Evolutionary conservation across 2,888 invertebrate genomes (phyloP), one percentile per base, ranked within the genome.

Genomic region (Cephus rjabovi): DNA sequence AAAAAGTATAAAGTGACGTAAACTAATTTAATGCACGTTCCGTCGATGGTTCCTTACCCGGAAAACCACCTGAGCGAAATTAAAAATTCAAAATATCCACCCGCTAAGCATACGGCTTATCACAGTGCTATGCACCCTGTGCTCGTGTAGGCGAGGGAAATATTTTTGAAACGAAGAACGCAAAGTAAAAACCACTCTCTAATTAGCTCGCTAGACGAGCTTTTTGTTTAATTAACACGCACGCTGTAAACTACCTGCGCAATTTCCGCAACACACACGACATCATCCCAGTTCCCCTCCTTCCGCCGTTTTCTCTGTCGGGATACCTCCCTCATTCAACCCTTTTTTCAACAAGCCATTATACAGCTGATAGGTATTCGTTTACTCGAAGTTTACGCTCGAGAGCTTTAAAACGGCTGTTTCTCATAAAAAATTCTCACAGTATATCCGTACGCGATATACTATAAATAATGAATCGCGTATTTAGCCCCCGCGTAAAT

Each of bases 191-290:
- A 81, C 82, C 81, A 84, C 85, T 88, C 85, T 86, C 86, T 88
- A 87, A 88, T 88, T 88, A 88, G 85, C 86, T 87, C 82, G 84
- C 85, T 86, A 82, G 85, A 85, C 84, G 84, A 82, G 86, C 85
- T 87, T 88, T 88, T 89, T 88, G 87, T 89, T 88, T 89, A 88
- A 89, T 89, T 89, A 89, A 87, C 87, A 85, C 86, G 85, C 86
- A 82, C 82, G 82, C 80, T 84, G 83, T 86, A 84, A 86, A 86
- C 82, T 82, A 86, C 80, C 79, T 79, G 76, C 12, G 71, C 77
- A 68, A 74, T 77, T 56, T 56, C 76, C 78, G 78, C 77, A 77
- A 75, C 75, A 75, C 77, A 34, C 33, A n/a, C 74, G 75, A 76
- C 74, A 74, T 74, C 56, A 77, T 81, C 77, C 78, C 81, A 71